Evolutionary conservation across 2,797 vertebrate species (phyloP).

Genomic region (Sphaeramia orbicularis): DNA sequence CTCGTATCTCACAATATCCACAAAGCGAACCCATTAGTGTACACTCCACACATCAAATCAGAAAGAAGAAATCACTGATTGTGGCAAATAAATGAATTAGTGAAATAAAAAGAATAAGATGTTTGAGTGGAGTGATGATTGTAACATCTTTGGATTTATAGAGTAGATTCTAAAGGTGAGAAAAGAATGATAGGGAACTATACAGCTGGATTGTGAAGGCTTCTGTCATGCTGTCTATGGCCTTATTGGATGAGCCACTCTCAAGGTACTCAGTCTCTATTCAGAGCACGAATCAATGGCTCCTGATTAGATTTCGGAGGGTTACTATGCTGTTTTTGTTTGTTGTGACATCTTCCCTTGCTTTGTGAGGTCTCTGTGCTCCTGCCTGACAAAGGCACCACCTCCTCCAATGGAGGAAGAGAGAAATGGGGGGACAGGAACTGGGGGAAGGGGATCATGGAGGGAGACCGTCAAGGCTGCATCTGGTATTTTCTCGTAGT

Average conservation of each 20-base stretch:
- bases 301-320: conserved; percentile 83
- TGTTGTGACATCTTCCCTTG: conserved; percentile 83
- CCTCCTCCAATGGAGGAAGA: conserved; percentile 72
- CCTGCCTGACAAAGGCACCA: conserved; percentile 78
- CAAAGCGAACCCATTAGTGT: conserved; percentile 50
- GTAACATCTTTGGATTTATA: conserved; percentile 70
- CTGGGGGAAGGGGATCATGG: conserved; percentile 68
- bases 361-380: conserved; percentile 80
- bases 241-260: conserved; percentile 79
- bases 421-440: conserved; percentile 68
- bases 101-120: conserved; percentile 61
- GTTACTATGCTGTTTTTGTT: conserved; percentile 84
- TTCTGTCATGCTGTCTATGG: conserved; percentile 71
- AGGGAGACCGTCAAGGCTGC: conserved; percentile 65
- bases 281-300: conserved; percentile 82
- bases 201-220: conserved; percentile 69
- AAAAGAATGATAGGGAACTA: conserved; percentile 68
- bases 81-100: conserved; percentile 61
- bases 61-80: conserved; percentile 51
- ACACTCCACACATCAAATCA: conserved; percentile 35
- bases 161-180: conserved; percentile 72
- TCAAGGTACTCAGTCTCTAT: conserved; percentile 82
- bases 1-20: conserved; percentile 33
- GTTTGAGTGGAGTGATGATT: conserved; percentile 67
- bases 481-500: conserved; percentile 54